Evolutionary conservation across 92 coral and sea anemone genomes (phyloP), one percentile per base, ranked within the genome.

Genomic region (Zoanthus sansibaricus): DNA sequence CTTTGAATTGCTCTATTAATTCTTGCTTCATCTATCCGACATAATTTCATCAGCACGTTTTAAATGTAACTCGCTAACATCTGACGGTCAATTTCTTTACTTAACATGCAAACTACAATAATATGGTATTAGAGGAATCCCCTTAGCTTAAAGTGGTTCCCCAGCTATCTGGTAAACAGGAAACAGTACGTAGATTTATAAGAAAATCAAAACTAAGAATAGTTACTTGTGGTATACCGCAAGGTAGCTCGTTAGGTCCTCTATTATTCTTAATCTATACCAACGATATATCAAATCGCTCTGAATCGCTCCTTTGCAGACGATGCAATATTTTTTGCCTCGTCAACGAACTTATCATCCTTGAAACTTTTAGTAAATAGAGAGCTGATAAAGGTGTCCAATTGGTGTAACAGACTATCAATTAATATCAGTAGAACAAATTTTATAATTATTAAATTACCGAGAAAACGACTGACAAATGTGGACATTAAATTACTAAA

Each of bases 331-430:
- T 56, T 78, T 17, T 78, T 78, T 78, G 84, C 72, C 66, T 49
- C 84, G 6, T 56, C 84, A 59, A 3, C 30, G 9, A 56, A 31
- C 20, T 47, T 54, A 33, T 16, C 46, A 49, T 72, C 9, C 8
- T 46, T 78, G 48, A 72, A 78, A 56, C 45, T 9, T 47, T 32
- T 78, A 78, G 71, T 78, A 48, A 78, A 78, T 37, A 44, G 61
- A 78, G 84, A 54, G n/a, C 10, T 78, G 67, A 55, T 58, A 58
- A 52, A 78, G 71, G 83, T 78, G 18, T 46, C 55, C 37, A 78
- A 46, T 46, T 56, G 83, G 83, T 78, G 83, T 52, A 58, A 78
- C 49, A 78, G 33, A 66, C 47, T 77, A 16, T 77, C 83, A 30
- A 77, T 49, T 42, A 52, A 48, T 77, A 15, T 77, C 5, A 77